These are phyloP conservation scores for Emberiza fucata DNA, from an alignment of 2,113 vertebrate genomes.

Conservation along the genomic window DNA sequence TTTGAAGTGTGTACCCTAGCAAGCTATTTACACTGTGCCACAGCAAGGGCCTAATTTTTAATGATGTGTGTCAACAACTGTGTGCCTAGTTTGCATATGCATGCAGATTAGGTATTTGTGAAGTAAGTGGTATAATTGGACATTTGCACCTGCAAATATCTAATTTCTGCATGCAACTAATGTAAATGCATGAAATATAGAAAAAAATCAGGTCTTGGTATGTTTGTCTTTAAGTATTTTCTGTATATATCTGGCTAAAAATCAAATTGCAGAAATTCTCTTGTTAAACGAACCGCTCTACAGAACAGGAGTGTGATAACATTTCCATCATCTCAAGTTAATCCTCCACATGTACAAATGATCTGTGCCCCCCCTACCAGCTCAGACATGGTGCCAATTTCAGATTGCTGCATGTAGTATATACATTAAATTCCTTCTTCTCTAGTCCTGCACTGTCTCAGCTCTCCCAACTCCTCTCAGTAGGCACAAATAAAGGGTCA, in stretches of 20 bases:
- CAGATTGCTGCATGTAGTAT: not conserved
- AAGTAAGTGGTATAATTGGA: slow-evolving; percentile 66
- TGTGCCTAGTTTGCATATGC: slow-evolving; percentile 63
- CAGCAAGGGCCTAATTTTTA: slow-evolving; percentile 68
- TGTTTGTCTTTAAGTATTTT: not conserved
- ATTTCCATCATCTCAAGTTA: not conserved
- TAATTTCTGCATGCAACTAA: slow-evolving; percentile 41
- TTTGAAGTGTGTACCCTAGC: slow-evolving; percentile 44
- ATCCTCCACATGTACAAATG: not conserved
- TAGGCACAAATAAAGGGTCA: not conserved
- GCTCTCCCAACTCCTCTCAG: not conserved
- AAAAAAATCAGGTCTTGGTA: not conserved
- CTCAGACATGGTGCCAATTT: not conserved
- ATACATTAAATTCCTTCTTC: not conserved
- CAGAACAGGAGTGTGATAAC: not conserved
- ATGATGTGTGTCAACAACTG: slow-evolving; percentile 64
- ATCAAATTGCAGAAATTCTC: not conserved
- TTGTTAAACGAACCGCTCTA: not conserved
- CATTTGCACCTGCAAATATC: slow-evolving; percentile 65
- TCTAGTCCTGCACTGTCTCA: not conserved
- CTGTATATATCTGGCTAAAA: not conserved
- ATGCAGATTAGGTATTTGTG: slow-evolving; percentile 65
- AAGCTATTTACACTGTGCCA: slow-evolving; percentile 67
- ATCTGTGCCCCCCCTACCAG: not conserved
- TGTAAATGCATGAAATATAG: slow-evolving; percentile 11